A percentile compares a stretch with the other conserved stretches of the same genome.
Conservation (phyloP, 1,140 invertebrate genomes). For the Heliconius hewitsoni region DNA sequence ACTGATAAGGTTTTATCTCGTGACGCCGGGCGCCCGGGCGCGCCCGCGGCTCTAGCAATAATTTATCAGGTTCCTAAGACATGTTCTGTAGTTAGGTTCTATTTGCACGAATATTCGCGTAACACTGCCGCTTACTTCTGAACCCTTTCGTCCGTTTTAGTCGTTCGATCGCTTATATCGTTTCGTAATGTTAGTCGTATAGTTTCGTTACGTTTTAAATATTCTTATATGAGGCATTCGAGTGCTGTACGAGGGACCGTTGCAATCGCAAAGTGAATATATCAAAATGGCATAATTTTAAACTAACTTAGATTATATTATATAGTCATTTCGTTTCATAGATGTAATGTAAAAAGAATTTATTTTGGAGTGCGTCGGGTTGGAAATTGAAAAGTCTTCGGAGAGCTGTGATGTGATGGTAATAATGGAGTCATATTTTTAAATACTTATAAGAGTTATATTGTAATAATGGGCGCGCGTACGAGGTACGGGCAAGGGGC, state of each 20-base stretch:
- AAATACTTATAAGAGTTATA: constrained; percentile 78
- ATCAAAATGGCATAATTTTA: constrained; percentile 81
- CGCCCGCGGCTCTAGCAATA: constrained; percentile 79
- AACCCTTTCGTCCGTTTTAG: constrained; percentile 66
- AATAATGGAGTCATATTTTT: constrained; percentile 81
- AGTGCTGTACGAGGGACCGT: constrained; percentile 80
- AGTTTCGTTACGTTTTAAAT: constrained; percentile 68
- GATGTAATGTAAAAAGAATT: constrained; percentile 78
- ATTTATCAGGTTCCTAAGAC: constrained; percentile 81
- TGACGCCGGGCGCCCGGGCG: constrained; percentile 53
- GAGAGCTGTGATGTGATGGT: constrained; percentile 80
- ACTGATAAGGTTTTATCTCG: constrained; percentile 78
- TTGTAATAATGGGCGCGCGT: constrained; percentile 36
- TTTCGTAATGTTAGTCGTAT: constrained; percentile 67
- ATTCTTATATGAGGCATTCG: constrained; percentile 78
- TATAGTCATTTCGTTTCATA: constrained; percentile 81
- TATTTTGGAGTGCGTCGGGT: constrained; percentile 77
- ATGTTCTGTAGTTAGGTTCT: constrained; percentile 80
- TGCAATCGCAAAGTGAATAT: constrained; percentile 81
- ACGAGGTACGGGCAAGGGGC: constrained; percentile 13
- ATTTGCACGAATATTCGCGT: constrained; percentile 79
- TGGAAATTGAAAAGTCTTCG: constrained; percentile 77
- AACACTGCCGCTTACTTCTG: constrained; percentile 78
- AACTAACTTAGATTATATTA: constrained; percentile 77
- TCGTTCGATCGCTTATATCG: constrained; percentile 66